A percentile compares a stretch with the other conserved stretches of the same genome.
Conservation (phyloP, 1,140 invertebrate genomes). For the Lycorma delicatula region DNA sequence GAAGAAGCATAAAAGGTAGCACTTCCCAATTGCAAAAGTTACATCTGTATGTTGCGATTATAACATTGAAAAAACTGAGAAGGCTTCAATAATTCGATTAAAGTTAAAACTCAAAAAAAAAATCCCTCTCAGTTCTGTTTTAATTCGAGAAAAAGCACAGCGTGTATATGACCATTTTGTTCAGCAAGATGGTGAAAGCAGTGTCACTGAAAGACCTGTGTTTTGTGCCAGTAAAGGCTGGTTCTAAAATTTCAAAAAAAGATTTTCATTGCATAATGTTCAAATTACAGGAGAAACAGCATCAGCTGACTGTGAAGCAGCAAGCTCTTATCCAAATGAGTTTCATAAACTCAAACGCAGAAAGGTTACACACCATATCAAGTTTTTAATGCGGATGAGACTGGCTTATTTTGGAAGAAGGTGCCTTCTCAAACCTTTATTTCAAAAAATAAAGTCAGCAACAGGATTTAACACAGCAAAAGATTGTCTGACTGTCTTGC, state of each 20-base stretch:
- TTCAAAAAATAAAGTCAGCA: slow-evolving; percentile 15
- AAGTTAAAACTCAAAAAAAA: background rate
- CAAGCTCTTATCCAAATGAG: background rate
- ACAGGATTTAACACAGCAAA: slow-evolving; percentile 27
- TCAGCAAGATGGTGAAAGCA: background rate
- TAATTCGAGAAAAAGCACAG: background rate
- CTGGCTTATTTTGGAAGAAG: background rate
- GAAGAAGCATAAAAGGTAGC: background rate
- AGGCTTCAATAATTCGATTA: background rate
- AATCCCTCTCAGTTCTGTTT: background rate
- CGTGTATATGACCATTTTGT: background rate
- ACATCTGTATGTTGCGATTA: background rate
- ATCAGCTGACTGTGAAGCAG: background rate
- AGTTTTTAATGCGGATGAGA: background rate
- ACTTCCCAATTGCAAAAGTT: background rate
- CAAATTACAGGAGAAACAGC: background rate
- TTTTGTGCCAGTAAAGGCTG: slow-evolving; percentile 1
- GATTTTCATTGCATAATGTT: background rate
- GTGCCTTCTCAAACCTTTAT: background rate
- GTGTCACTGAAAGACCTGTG: background rate
- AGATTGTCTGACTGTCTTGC: slow-evolving; percentile 27
- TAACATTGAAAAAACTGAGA: background rate
- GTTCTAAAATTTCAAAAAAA: background rate
- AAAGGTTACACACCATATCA: background rate
- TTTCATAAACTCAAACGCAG: background rate